Conservation (phyloP, 2,113 vertebrate species). For the Percopsis transmontana region DNA sequence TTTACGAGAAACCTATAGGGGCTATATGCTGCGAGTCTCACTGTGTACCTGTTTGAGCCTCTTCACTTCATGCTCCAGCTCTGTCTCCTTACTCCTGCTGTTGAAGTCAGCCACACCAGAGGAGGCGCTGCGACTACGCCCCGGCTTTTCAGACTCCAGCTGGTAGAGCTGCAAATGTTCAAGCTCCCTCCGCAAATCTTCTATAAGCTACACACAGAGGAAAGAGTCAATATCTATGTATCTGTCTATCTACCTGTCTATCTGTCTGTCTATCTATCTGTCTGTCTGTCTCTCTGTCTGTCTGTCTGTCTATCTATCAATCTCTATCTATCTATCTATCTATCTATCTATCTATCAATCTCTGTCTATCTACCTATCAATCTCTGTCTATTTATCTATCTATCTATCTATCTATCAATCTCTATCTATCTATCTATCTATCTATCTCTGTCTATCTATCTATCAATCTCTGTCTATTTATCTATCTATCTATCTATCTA, state of each 20-base stretch:
- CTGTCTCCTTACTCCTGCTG: slow-evolving; percentile 87
- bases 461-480: too few species aligned
- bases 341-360: too few species aligned
- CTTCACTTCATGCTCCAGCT: slow-evolving; percentile 94
- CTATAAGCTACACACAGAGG: slow-evolving; percentile 84
- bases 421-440: slow-evolving; percentile 7
- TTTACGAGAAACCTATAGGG: too few species aligned
- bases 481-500: too few species aligned
- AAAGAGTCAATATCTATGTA: slow-evolving; percentile 6
- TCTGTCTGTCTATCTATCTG: too few species aligned
- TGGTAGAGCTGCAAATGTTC: slow-evolving; percentile 94
- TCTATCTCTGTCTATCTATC: too few species aligned
- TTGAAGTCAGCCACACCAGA: slow-evolving; percentile 85
- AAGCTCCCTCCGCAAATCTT: slow-evolving; percentile 91
- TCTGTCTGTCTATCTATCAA: too few species aligned
- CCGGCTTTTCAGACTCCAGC: slow-evolving; percentile 86
- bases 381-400: too few species aligned
- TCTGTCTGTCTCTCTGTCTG: too few species aligned
- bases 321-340: too few species aligned
- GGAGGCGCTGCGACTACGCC: slow-evolving; percentile 83
- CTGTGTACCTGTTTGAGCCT: slow-evolving; percentile 89
- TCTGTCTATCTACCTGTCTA: too few species aligned
- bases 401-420: not conserved
- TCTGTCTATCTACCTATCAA: too few species aligned
- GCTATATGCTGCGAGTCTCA: not conserved